Evolutionary conservation across 2,113 vertebrate genomes (phyloP).

Genomic region (Aplodontia rufa): DNA sequence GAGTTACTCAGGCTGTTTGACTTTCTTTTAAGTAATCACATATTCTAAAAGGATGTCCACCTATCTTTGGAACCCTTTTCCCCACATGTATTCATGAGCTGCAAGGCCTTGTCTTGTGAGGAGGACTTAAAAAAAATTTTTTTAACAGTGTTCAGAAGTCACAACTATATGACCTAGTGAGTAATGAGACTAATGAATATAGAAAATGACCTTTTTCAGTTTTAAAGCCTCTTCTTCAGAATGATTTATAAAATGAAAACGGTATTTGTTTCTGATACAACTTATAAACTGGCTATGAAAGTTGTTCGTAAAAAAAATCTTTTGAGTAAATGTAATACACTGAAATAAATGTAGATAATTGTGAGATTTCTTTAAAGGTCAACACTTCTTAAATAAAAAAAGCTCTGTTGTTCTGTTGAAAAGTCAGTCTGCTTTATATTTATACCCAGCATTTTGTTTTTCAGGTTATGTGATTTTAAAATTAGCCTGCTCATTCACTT

Average conservation of each 20-base stretch:
- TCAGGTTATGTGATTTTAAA: neutral
- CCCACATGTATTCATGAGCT: neutral
- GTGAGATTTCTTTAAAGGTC: slow-evolving; percentile 7
- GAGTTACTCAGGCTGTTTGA: neutral
- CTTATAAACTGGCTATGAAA: slow-evolving; percentile 38
- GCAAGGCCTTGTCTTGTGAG: neutral
- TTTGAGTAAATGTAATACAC: neutral
- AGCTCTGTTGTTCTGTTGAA: neutral
- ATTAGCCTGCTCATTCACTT: neutral
- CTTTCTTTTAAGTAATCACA: neutral
- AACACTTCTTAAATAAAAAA: slow-evolving; percentile 3
- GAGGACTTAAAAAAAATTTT: neutral
- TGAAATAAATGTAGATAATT: slow-evolving; percentile 5
- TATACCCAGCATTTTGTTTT: neutral
- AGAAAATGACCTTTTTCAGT: neutral
- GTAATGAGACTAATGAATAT: slow-evolving; percentile 2
- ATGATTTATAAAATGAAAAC: slow-evolving; percentile 47
- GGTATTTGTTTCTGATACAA: slow-evolving; percentile 30
- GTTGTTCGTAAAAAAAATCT: neutral
- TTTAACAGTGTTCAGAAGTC: neutral
- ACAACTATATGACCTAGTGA: slow-evolving; percentile 15
- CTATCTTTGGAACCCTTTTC: neutral
- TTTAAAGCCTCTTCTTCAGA: slow-evolving; percentile 42
- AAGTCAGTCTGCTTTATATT: slow-evolving; percentile 15
- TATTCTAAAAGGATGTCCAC: neutral